Evolutionary conservation across 2,797 vertebrate genomes (phyloP).

Genomic region (Ptychadena robeensis): DNA sequence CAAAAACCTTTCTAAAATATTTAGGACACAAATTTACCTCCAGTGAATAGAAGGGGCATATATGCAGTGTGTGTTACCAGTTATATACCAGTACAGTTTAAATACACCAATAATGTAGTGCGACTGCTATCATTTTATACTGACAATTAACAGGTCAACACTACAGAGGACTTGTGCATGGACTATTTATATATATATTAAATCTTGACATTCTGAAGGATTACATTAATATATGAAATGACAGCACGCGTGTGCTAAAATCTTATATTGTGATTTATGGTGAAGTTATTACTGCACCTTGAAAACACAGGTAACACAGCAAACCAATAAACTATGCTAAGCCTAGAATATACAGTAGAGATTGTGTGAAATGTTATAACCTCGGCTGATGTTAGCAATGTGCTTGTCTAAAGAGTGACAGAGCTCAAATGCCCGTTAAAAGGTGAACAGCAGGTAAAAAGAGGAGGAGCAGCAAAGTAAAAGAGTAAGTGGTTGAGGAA

Average conservation of each 20-base stretch:
- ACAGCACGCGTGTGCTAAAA: not conserved
- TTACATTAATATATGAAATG: not conserved
- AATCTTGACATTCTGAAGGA: no score
- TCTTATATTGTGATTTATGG: no score
- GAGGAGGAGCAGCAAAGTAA: slow-evolving; percentile 78
- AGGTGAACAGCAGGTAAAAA: slow-evolving; percentile 73
- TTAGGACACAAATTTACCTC: not conserved
- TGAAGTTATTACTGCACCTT: no score
- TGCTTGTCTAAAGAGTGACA: slow-evolving; percentile 11
- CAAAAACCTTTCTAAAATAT: not conserved
- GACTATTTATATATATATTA: not conserved
- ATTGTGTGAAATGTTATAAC: not conserved
- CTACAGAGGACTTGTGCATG: not conserved
- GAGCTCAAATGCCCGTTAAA: slow-evolving; percentile 57
- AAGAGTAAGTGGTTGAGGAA: slow-evolving; percentile 83
- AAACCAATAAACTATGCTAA: not conserved
- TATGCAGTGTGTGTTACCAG: not conserved
- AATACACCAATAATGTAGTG: no score
- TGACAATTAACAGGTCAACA: not conserved
- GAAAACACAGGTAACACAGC: no score
- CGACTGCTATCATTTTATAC: no score
- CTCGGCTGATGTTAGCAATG: not conserved
- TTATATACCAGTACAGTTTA: no score
- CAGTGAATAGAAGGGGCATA: not conserved
- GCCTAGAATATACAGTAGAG: not conserved